Base-by-base conservation (phyloP, 2,888 invertebrate genomes). In the Adelphocoris suturalis region DNA sequence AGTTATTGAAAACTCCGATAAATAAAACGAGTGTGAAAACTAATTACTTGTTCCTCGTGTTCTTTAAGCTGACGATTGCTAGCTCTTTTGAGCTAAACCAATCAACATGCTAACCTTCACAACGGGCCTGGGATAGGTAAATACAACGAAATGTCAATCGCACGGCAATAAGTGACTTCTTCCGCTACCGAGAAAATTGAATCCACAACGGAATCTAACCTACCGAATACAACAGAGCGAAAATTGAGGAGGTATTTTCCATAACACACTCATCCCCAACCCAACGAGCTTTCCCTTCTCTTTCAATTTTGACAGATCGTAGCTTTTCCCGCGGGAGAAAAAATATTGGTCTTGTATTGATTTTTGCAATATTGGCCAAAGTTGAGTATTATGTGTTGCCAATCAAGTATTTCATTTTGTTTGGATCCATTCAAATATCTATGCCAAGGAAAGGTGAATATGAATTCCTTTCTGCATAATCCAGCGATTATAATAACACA, bases 221-320 rank as follows among this genome's bases (percentile, higher is more conserved):
- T 47, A 23, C 61, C 81, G 47, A 9, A 81, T 48, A 81, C 61
- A 61, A 19, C 61, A 9, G n/a, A 61, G 61, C 19, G 61, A 61
- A 81, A 81, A 81, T 81, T 81, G 81, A 81, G 61, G 61, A 61
- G 61, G 81, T 85, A 85, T 85, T 57, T 85, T 61, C 85, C 85
- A 55, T 85, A 55, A 55, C 85, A 84, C 55, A 85, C 61, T 57
- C 85, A 57, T 85, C 85, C 57, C 27, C 28, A 2, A 46, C 19
- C 78, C 78, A 37, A 37, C 78, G 37, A 37, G 16, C 14, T 78
- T 28, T 78, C n/a, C 37, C 28, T 78, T 78, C 78, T 47, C 78
- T 47, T 47, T 78, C 75, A 23, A 23, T 75, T 75, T 27, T 85
- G 81, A 81, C 81, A 81, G 81, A 81, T 81, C 81, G 47, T 81